A percentile compares a stretch with the other conserved stretches of the same genome.
Conservation (phyloP, 2,888 invertebrate genomes). For the Halictus quadricinctus region DNA sequence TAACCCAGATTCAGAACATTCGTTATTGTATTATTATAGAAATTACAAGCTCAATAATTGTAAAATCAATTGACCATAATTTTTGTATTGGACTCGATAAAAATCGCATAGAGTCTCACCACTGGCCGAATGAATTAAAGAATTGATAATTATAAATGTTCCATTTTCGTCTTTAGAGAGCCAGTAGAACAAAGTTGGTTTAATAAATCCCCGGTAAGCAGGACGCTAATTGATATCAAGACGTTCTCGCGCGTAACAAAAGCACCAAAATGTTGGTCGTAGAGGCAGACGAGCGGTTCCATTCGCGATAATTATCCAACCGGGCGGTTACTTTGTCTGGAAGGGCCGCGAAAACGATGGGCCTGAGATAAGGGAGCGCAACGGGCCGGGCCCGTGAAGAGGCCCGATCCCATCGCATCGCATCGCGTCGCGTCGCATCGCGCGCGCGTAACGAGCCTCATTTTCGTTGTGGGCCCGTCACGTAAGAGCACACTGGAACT, state of each 20-base stretch:
- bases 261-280: neutral
- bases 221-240: neutral
- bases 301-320: conserved; percentile 32
- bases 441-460: conserved; percentile 21
- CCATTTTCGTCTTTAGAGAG: neutral
- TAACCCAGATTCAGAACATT: too few relatives aligned
- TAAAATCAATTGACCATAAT: too few relatives aligned
- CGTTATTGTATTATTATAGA: too few relatives aligned
- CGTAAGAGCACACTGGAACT: conserved; percentile 11
- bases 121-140: neutral
- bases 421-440: neutral
- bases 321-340: conserved; percentile 36
- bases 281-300: conserved; percentile 10
- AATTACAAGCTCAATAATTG: neutral
- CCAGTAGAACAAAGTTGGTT: neutral
- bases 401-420: conserved; percentile 8
- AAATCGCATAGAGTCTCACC: too few relatives aligned
- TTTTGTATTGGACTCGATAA: too few relatives aligned
- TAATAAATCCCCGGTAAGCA: neutral
- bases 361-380: neutral
- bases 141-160: neutral
- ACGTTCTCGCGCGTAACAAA: neutral
- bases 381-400: neutral
- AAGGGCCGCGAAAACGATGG: conserved; percentile 9
- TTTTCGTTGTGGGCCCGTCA: conserved; percentile 23